Evolutionary conservation across 1,140 invertebrate genomes (phyloP).

Genomic region (Tetragnatha versicolor): DNA sequence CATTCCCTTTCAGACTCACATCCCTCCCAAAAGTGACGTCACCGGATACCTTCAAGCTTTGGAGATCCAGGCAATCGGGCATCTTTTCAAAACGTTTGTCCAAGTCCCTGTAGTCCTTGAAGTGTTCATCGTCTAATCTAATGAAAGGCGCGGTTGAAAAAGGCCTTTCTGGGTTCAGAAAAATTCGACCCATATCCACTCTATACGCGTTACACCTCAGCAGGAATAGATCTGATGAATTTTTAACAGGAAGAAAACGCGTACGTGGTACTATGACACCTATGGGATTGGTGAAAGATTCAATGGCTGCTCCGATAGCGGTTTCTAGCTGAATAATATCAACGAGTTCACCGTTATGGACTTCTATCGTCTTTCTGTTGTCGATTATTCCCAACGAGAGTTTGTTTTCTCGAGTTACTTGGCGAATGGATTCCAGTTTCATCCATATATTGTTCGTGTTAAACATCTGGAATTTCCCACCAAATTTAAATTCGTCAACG

Average conservation of each 20-base stretch:
- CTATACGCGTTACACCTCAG: slow-evolving; percentile 98
- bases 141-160: slow-evolving; percentile 96
- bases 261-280: slow-evolving; percentile 95
- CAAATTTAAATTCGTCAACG: slow-evolving; percentile 61
- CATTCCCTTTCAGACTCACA: slow-evolving; percentile 95
- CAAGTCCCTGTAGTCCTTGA: slow-evolving; percentile 90
- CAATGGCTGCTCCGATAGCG: slow-evolving; percentile 98
- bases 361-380: slow-evolving; percentile 85
- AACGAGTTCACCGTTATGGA: slow-evolving; percentile 70
- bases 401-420: slow-evolving; percentile 78
- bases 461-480: slow-evolving; percentile 76
- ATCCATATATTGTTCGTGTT: slow-evolving; percentile 99
- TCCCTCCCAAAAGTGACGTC: slow-evolving; percentile 97
- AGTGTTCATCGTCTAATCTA: slow-evolving; percentile 95
- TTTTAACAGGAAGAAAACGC: slow-evolving; percentile 98
- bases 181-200: slow-evolving; percentile 85
- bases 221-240: slow-evolving; percentile 94
- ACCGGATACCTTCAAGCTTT: slow-evolving; percentile 98
- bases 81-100: slow-evolving; percentile 90
- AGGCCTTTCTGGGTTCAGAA: slow-evolving; percentile 90
- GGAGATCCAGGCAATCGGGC: slow-evolving; percentile 95
- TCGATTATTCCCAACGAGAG: slow-evolving; percentile 98
- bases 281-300: slow-evolving; percentile 89
- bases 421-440: slow-evolving; percentile 84
- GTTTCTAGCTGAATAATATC: slow-evolving; percentile 98